Conservation (phyloP, 1,140 invertebrate species). For the Coboldia fuscipes region DNA sequence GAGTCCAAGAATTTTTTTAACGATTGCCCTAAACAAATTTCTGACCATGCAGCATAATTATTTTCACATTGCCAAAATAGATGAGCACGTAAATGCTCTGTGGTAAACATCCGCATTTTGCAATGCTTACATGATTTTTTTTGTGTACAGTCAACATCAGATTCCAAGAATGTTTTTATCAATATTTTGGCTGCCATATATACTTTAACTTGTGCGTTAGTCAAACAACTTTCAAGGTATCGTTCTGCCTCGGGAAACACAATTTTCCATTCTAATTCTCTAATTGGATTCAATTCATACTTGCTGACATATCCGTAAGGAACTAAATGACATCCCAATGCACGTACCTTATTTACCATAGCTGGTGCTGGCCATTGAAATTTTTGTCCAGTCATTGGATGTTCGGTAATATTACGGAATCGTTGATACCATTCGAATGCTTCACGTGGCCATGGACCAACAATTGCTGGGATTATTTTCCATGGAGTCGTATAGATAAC, state of each 20-base stretch:
- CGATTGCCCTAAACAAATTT: slow-evolving; percentile 40
- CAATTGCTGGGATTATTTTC: slow-evolving; percentile 38
- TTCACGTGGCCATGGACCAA: slow-evolving; percentile 37
- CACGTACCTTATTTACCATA: slow-evolving; percentile 38
- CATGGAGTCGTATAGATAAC: slow-evolving; percentile 33
- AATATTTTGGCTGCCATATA: slow-evolving; percentile 38
- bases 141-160: slow-evolving; percentile 7
- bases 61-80: slow-evolving; percentile 61
- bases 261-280: slow-evolving; percentile 48
- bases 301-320: slow-evolving; percentile 40
- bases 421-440: slow-evolving; percentile 39
- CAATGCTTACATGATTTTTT: no score
- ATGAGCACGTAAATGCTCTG: slow-evolving; percentile 45
- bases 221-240: slow-evolving; percentile 44
- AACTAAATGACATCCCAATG: slow-evolving; percentile 40
- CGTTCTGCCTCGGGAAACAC: slow-evolving; percentile 48
- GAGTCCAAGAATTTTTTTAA: slow-evolving; percentile 36
- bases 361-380: slow-evolving; percentile 41
- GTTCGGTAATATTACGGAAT: slow-evolving; percentile 24
- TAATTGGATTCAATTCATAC: slow-evolving; percentile 27
- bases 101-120: slow-evolving; percentile 10
- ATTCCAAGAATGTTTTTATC: slow-evolving; percentile 42
- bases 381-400: slow-evolving; percentile 27
- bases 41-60: slow-evolving; percentile 40
- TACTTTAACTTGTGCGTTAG: slow-evolving; percentile 39